phyloP scores from a whole-genome alignment of 92 coral and sea anemone genomes.

The Palythoa grandiflora region DNA sequence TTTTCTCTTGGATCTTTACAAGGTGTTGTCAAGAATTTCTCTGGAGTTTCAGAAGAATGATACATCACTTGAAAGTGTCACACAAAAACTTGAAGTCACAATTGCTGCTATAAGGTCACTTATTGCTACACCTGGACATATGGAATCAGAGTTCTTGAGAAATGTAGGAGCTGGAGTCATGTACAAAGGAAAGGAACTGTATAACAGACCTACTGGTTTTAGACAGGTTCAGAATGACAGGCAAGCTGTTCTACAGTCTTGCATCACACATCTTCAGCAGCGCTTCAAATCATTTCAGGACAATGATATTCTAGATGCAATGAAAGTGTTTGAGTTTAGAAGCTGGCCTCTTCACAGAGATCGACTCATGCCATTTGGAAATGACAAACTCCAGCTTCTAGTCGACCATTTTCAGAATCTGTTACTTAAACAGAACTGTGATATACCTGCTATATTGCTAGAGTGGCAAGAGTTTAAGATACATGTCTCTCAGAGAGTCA shows the following conservation, averaged over 20 bases:
- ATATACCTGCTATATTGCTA: conserved; percentile 40
- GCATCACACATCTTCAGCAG: conserved; percentile 45
- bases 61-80: conserved; percentile 62
- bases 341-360: conserved; percentile 50
- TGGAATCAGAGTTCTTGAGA: conserved; percentile 35
- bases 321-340: conserved; percentile 41
- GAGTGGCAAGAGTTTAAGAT: conserved; percentile 45
- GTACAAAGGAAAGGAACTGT: conserved; percentile 45
- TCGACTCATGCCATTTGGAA: conserved; percentile 37
- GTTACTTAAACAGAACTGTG: conserved; percentile 39
- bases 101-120: conserved; percentile 38
- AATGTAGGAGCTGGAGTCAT: conserved; percentile 37
- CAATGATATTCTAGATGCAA: conserved; percentile 33
- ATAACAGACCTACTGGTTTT: conserved; percentile 39
- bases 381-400: conserved; percentile 45
- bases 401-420: conserved; percentile 41
- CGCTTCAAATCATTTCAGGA: conserved; percentile 45
- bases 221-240: conserved; percentile 40
- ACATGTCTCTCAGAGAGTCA: conserved; percentile 38
- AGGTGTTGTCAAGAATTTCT: conserved; percentile 57
- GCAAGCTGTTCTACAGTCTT: conserved; percentile 38
- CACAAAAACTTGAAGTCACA: conserved; percentile 55
- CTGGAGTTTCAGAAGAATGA: conserved; percentile 62
- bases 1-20: conserved; percentile 66
- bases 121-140: conserved; percentile 50